A percentile compares a stretch with the other conserved stretches of the same genome.
Conservation (phyloP, 2,797 vertebrate genomes). For the Sebastes flavidus region DNA sequence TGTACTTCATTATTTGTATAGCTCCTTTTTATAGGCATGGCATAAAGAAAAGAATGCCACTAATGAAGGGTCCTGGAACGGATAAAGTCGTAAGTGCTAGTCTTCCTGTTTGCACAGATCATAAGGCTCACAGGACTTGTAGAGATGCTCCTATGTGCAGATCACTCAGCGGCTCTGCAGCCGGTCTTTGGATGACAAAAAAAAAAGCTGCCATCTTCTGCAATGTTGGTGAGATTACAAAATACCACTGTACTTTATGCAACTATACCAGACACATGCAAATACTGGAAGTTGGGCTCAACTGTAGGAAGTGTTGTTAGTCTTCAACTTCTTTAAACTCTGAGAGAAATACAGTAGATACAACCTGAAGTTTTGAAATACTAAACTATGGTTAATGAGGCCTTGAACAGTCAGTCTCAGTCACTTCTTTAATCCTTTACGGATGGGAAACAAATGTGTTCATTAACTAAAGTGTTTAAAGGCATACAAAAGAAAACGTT, state of each 20-base stretch:
- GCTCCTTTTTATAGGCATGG: conserved; percentile 60
- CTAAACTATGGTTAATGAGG: neutral
- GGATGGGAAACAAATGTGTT: conserved; percentile 26
- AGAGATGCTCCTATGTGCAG: neutral
- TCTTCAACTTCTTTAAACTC: neutral
- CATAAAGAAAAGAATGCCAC: conserved; percentile 42
- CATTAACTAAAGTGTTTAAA: conserved; percentile 39
- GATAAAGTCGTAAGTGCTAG: neutral
- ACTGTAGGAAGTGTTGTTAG: neutral
- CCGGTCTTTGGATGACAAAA: neutral
- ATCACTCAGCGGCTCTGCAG: neutral
- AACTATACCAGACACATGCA: neutral
- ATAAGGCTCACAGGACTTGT: neutral
- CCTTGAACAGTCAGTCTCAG: neutral
- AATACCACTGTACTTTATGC: conserved; percentile 13
- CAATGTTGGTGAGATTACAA: conserved; percentile 1
- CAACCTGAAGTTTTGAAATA: neutral
- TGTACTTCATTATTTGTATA: conserved; percentile 53
- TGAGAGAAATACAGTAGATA: neutral
- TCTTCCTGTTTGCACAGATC: conserved; percentile 41
- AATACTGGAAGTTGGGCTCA: neutral
- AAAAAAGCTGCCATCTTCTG: neutral
- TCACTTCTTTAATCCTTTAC: conserved; percentile 13
- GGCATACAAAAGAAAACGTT: conserved; percentile 45
- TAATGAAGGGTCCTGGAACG: conserved; percentile 13